Evolutionary conservation across 1,140 invertebrate genomes (phyloP), one percentile per base, ranked within the genome.

Genomic region (Cepaea nemoralis): DNA sequence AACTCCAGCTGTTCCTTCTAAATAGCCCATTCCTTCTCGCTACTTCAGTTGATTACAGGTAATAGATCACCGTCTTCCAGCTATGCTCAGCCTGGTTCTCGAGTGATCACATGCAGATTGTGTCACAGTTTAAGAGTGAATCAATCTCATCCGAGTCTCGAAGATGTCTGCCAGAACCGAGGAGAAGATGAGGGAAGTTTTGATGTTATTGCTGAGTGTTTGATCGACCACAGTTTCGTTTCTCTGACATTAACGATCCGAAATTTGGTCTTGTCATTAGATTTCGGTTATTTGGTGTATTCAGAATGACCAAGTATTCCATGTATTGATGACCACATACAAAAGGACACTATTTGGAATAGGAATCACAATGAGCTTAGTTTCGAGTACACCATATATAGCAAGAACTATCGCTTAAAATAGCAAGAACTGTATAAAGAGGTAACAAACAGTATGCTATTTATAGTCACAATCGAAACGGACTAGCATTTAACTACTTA

Each of bases 31-130:
- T 63, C 59, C 59, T 27, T 12, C 59, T 6, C 27, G 59, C 22
- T 19, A 63, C 59, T 63, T 63, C n/a, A 27, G 59, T 31, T 63
- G 59, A 63, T 31, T 27, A 63, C 59, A 63, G 27, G n/a, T 63
- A 63, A 63, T 63, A 63, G 59, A 63, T 63, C 59, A 31, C 16
- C 59, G 27, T 31, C 27, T 63, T 19, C 27, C 59, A 3, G 5
- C 27, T 63, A 31, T 63, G 27, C 6, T 27, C 27, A 2, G n/a
- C 59, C 27, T 27, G 2, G 59, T 31, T 31, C n/a, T 31, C 59
- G 40, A 45, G 39, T 80, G 69, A 70, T 40, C 33, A 39, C 50
- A 50, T 75, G 73, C 50, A 50, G 27, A 48, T 75, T 75, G 5
- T 40, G 40, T 48, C 31, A 33, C 16, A 27, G 73, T 48, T 24